Percentiles rank a stretch among this genome's conserved stretches.
These are phyloP conservation scores for Paguma larvata DNA, from an alignment of 2,797 vertebrate genomes.

Conservation along the genomic window DNA sequence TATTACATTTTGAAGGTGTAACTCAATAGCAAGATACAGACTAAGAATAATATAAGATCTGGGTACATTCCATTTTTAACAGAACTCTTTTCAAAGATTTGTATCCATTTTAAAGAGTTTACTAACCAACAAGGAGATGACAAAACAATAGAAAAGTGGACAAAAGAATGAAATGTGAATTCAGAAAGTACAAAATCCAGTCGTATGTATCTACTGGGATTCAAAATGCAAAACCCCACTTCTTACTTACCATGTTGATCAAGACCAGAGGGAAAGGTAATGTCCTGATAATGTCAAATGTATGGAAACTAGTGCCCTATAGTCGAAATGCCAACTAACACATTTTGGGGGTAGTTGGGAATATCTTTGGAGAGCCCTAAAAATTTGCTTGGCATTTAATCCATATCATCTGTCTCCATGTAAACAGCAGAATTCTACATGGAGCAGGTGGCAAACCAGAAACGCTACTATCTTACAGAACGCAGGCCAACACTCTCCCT, in stretches of 20 bases:
- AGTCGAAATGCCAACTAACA: neutral
- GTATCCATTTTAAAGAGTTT: neutral
- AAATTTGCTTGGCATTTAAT: neutral
- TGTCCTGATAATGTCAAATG: neutral
- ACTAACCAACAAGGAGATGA: neutral
- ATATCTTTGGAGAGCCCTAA: neutral
- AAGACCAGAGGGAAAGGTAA: neutral
- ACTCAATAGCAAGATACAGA: neutral
- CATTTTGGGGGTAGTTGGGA: neutral
- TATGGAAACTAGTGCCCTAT: neutral
- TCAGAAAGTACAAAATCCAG: neutral
- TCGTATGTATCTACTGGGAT: neutral
- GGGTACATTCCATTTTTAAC: neutral
- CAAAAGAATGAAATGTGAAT: neutral
- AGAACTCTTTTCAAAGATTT: neutral
- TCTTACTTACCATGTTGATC: neutral
- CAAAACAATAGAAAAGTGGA: neutral
- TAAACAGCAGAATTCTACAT: neutral
- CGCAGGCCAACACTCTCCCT: neutral
- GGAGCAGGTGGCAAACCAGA: neutral
- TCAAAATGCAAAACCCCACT: neutral
- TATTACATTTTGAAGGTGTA: neutral
- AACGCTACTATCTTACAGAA: neutral
- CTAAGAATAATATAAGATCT: neutral
- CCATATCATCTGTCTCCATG: neutral